phyloP scores from a whole-genome alignment of 2,888 invertebrate genomes.

The Drosophila prostipennis region DNA sequence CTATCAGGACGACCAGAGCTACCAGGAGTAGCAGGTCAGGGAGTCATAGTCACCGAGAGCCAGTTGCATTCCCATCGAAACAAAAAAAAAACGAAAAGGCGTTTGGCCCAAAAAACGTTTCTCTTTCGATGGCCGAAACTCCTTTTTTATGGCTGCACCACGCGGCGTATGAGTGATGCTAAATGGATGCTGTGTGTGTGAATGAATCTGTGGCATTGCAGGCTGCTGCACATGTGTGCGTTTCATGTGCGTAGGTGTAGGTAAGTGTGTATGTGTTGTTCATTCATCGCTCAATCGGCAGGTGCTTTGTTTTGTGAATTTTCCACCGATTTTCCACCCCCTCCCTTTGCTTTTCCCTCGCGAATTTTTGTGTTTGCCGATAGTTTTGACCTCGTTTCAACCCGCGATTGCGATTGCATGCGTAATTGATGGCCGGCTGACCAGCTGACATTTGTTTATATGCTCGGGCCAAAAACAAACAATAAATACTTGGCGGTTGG shows the following conservation, averaged over 20 bases:
- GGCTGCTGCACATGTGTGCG: slow-evolving; percentile 14
- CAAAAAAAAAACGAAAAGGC: slow-evolving; percentile 1
- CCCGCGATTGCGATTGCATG: slow-evolving; percentile 63
- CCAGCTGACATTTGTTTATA: slow-evolving; percentile 75
- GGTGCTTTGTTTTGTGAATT: slow-evolving; percentile 69
- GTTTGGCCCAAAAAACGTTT: slow-evolving; percentile 43
- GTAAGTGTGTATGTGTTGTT: slow-evolving; percentile 25
- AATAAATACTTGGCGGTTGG: slow-evolving; percentile 45
- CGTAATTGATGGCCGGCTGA: slow-evolving; percentile 67
- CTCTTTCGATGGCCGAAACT: slow-evolving; percentile 37
- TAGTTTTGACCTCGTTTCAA: slow-evolving; percentile 75
- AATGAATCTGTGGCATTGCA: slow-evolving; percentile 24
- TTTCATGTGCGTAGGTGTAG: slow-evolving; percentile 1
- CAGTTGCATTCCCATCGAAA: slow-evolving; percentile 27
- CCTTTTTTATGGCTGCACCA: slow-evolving; percentile 38
- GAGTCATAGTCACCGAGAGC: too few species aligned
- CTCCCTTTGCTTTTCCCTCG: neutral
- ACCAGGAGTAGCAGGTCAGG: slow-evolving; percentile 22
- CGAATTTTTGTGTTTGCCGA: slow-evolving; percentile 71
- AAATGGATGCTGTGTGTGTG: slow-evolving; percentile 22
- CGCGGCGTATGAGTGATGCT: slow-evolving; percentile 71
- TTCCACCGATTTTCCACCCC: slow-evolving; percentile 11
- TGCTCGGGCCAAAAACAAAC: slow-evolving; percentile 33
- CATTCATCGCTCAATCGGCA: slow-evolving; percentile 73
- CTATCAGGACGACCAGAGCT: neutral